Conservation (phyloP, 2,113 vertebrate genomes). For the Rhineura floridana region DNA sequence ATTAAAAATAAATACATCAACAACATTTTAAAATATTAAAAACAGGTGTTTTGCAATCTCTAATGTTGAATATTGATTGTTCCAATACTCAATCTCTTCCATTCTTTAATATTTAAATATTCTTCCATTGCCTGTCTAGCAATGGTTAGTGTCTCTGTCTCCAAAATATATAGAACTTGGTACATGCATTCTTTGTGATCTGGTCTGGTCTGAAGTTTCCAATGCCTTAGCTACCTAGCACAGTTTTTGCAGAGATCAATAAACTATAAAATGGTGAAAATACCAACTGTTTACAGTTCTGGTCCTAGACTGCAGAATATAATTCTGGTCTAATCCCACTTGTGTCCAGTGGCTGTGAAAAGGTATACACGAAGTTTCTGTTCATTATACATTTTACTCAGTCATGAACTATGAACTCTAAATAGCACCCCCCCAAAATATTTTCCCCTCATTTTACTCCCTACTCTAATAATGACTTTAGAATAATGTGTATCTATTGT, state of each 20-base stretch:
- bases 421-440: background rate
- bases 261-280: background rate
- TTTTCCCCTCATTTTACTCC: constrained; percentile 22
- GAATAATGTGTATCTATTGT: constrained; percentile 62
- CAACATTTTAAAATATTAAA: background rate
- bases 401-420: constrained; percentile 9
- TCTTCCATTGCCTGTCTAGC: background rate
- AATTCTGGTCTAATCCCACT: background rate
- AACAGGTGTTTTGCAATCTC: background rate
- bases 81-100: background rate
- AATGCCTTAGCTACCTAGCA: background rate
- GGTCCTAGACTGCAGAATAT: background rate
- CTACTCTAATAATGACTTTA: constrained; percentile 38
- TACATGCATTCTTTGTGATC: background rate
- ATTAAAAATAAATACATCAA: background rate
- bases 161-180: background rate
- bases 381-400: background rate
- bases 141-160: background rate
- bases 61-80: background rate
- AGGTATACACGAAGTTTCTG: background rate
- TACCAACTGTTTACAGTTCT: background rate
- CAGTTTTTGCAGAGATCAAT: background rate
- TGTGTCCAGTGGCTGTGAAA: background rate
- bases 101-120: background rate
- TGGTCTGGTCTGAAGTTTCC: background rate